A percentile compares a stretch with the other conserved stretches of the same genome.
phyloP scores from a whole-genome alignment of 2,113 vertebrate genomes.

The Holacanthus passer region DNA sequence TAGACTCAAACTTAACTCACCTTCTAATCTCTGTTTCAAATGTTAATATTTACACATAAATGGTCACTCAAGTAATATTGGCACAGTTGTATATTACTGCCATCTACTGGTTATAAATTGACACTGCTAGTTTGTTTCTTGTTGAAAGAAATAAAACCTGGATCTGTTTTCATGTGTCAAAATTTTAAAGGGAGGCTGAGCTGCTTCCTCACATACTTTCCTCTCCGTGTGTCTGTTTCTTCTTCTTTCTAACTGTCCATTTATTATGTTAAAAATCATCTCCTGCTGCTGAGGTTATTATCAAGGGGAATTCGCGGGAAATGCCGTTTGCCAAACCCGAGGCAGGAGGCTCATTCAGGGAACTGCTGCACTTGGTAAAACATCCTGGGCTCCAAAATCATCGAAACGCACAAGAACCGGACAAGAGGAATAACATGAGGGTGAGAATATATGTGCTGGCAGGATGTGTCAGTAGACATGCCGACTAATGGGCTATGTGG shows the following conservation, averaged over 20 bases:
- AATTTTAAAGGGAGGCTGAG: not conserved
- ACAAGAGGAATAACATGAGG: conserved; percentile 53
- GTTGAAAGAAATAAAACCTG: conserved; percentile 7
- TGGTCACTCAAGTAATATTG: not conserved
- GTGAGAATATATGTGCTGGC: conserved; percentile 60
- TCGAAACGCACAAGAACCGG: conserved; percentile 28
- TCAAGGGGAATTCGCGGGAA: conserved; percentile 44
- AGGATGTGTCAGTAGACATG: conserved; percentile 59
- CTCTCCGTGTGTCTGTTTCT: conserved; percentile 1
- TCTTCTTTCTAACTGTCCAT: conserved; percentile 29
- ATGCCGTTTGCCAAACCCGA: conserved; percentile 47
- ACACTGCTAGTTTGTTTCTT: not conserved
- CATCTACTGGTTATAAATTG: conserved; percentile 56
- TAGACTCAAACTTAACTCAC: not conserved
- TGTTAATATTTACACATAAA: conserved; percentile 6
- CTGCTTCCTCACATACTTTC: conserved; percentile 26
- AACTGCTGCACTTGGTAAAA: conserved; percentile 60
- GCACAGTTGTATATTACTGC: conserved; percentile 15
- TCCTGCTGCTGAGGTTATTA: conserved; percentile 45
- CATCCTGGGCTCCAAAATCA: conserved; percentile 66
- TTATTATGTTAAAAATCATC: conserved; percentile 51
- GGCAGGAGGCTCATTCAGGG: conserved; percentile 47
- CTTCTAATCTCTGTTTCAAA: not conserved
- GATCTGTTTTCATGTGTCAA: conserved; percentile 7
- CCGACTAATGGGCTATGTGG: conserved; percentile 39